Evolutionary conservation across 2,797 vertebrate genomes (phyloP).

Genomic region (Coccyzus lansbergi): DNA sequence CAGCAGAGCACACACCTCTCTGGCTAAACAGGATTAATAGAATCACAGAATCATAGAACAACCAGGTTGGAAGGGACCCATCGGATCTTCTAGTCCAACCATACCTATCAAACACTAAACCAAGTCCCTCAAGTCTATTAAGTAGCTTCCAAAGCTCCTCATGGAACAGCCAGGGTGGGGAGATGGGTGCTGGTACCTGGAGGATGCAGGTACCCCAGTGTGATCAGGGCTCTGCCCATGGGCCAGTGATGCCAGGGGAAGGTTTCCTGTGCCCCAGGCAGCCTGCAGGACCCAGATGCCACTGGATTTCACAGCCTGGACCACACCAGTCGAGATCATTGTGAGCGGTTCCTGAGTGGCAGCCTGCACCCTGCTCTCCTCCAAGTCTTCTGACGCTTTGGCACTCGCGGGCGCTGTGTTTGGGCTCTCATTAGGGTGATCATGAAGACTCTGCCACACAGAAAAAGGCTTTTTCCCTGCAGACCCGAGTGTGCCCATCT

Average conservation of each 20-base stretch:
- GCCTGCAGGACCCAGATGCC: rapidly evolving
- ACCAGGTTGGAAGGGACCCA: too few species aligned
- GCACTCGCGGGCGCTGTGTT: rapidly evolving
- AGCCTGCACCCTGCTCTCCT: rapidly evolving
- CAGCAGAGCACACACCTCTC: too few species aligned
- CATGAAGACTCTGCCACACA: neutral
- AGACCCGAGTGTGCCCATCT: neutral
- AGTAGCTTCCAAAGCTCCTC: neutral
- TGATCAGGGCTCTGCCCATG: rapidly evolving
- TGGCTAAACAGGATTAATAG: too few species aligned
- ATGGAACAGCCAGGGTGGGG: rapidly evolving
- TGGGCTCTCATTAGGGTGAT: neutral
- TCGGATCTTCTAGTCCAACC: too few species aligned
- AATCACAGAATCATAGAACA: too few species aligned
- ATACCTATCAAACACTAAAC: too few species aligned
- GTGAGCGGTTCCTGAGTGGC: rapidly evolving
- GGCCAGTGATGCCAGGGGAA: neutral
- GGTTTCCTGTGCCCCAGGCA: rapidly evolving
- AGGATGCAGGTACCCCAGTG: neutral
- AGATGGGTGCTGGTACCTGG: rapidly evolving
- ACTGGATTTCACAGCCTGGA: neutral
- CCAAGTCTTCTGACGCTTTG: rapidly evolving
- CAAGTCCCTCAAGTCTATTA: too few species aligned
- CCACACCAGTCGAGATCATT: rapidly evolving
- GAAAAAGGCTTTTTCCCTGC: neutral